Evolutionary conservation across 2,113 vertebrate species (phyloP).

Genomic region (Erythrocercus mccallii): DNA sequence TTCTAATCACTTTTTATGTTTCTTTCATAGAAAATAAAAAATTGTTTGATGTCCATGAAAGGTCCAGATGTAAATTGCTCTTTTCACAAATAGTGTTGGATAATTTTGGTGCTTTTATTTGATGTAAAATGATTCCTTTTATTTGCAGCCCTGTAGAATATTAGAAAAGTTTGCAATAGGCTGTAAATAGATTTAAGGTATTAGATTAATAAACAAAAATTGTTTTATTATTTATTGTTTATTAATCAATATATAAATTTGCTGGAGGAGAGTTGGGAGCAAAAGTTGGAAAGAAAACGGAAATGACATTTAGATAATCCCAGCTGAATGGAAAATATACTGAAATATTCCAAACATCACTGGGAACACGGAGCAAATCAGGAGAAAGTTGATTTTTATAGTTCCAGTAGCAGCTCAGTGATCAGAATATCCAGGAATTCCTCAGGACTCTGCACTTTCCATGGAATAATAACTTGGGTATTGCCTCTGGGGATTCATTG

Average conservation of each 20-base stretch:
- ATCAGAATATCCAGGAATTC: not conserved
- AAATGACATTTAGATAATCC: not conserved
- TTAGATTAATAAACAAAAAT: not conserved
- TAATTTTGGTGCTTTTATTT: not conserved
- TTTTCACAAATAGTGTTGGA: not conserved
- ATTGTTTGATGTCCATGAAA: not conserved
- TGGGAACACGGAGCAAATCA: not conserved
- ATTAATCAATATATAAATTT: not conserved
- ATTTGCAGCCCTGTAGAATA: not conserved
- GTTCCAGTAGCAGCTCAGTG: not conserved
- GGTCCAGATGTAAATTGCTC: not conserved
- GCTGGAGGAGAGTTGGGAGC: not conserved
- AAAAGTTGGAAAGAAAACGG: not conserved
- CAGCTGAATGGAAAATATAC: not conserved
- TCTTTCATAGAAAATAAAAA: slow-evolving; percentile 33
- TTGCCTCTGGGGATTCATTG: accelerated
- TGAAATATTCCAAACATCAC: not conserved
- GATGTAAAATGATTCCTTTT: not conserved
- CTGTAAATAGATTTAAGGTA: not conserved
- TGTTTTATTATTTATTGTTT: not conserved
- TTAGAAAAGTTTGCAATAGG: not conserved
- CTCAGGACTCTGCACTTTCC: not conserved
- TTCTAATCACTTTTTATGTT: not conserved
- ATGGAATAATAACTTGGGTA: accelerated
- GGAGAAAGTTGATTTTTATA: not conserved